Evolutionary conservation across 1,140 invertebrate genomes (phyloP).

Genomic region (Cyclina sinensis): DNA sequence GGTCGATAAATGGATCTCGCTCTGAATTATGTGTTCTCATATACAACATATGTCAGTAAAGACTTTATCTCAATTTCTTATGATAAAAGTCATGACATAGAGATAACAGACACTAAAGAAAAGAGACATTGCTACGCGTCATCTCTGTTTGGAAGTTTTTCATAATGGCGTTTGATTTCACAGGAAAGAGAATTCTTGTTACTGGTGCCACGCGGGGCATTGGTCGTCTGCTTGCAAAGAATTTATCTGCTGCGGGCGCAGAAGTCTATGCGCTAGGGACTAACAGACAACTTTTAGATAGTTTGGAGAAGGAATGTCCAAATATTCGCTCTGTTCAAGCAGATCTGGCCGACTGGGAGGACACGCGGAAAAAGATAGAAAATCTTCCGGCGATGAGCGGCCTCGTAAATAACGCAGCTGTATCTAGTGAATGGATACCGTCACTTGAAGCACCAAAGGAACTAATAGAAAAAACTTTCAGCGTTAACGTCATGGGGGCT

Average conservation of each 20-base stretch:
- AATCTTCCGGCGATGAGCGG: constrained; percentile 89
- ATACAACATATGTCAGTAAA: too few relatives aligned
- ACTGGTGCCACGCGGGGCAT: constrained; percentile 63
- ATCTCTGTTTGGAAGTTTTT: too few relatives aligned
- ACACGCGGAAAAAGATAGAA: constrained; percentile 89
- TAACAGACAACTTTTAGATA: constrained; percentile 18
- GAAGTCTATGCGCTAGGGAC: constrained; percentile 46
- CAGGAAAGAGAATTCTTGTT: constrained; percentile 50
- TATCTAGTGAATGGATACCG: constrained; percentile 88
- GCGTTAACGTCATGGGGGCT: constrained; percentile 94
- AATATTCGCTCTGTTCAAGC: constrained; percentile 89
- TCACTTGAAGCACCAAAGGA: constrained; percentile 90
- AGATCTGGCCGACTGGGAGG: constrained; percentile 92
- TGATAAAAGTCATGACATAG: too few relatives aligned
- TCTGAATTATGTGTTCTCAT: too few relatives aligned
- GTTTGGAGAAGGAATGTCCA: constrained; percentile 85
- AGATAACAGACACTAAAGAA: too few relatives aligned
- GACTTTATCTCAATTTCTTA: too few relatives aligned
- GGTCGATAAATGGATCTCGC: too few relatives aligned
- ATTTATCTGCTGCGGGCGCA: constrained; percentile 36
- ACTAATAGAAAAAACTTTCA: constrained; percentile 90
- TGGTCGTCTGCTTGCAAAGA: constrained; percentile 28
- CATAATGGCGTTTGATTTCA: constrained; percentile 56
- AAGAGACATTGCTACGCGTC: too few relatives aligned
- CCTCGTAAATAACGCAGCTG: constrained; percentile 94